Conservation (phyloP, 35 echinoderm and acorn worm genomes). For the Antedon bifida region DNA sequence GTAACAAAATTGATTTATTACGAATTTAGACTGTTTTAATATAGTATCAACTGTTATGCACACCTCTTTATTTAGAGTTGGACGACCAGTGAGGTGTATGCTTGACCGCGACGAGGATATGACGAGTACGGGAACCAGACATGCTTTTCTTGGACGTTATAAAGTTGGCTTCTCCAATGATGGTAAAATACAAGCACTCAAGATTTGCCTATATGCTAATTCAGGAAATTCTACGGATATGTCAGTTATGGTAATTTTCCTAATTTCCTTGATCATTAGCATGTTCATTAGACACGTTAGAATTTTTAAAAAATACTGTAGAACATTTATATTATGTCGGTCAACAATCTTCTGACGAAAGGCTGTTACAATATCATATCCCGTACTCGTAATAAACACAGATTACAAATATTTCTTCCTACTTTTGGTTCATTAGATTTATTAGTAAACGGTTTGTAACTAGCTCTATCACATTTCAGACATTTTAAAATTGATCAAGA, state of each 20-base stretch:
- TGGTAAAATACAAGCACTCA: conserved; percentile 42
- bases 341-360: too few species aligned
- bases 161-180: conserved; percentile 78
- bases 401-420: too few species aligned
- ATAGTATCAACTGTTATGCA: neutral
- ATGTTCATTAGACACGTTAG: too few species aligned
- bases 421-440: too few species aligned
- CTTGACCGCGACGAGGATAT: conserved; percentile 93
- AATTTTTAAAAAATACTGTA: too few species aligned
- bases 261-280: neutral
- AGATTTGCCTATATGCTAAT: conserved; percentile 53
- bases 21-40: neutral
- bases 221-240: conserved; percentile 39
- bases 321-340: too few species aligned
- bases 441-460: too few species aligned
- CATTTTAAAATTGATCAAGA: too few species aligned
- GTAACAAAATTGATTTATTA: neutral
- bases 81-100: conserved; percentile 56
- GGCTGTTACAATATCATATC: too few species aligned
- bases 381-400: too few species aligned
- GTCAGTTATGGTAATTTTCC: conserved; percentile 31
- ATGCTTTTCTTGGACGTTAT: conserved; percentile 64
- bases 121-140: too few species aligned
- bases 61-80: conserved; percentile 23
- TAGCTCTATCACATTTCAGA: too few species aligned